phyloP scores from a whole-genome alignment of 2,113 vertebrate species.

The Neolamprologus devosi region DNA sequence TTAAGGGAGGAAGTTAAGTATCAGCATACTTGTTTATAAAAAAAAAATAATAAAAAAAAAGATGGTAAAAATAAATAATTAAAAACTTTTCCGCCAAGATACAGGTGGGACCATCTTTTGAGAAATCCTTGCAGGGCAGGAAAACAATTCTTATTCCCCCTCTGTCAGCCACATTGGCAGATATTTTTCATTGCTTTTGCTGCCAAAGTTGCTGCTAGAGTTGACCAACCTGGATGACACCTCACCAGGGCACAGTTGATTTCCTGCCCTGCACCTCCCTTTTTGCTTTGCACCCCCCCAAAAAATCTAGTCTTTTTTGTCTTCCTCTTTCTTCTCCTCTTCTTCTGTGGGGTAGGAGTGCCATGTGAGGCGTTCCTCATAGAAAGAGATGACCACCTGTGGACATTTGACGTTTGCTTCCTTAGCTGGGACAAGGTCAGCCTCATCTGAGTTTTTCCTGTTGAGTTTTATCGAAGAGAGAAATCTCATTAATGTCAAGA shows the following conservation, averaged over 20 bases:
- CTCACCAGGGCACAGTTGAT: background rate
- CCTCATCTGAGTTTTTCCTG: conserved; percentile 96
- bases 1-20: background rate
- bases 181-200: background rate
- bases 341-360: conserved; percentile 96
- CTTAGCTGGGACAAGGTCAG: conserved; percentile 94
- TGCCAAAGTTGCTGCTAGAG: conserved; percentile 14
- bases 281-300: background rate
- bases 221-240: background rate
- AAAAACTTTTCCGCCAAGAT: background rate
- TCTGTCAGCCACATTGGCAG: conserved; percentile 23
- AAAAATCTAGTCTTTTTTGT: conserved; percentile 80
- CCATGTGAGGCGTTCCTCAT: conserved; percentile 95
- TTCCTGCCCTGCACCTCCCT: conserved; percentile 11
- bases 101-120: conserved; percentile 35
- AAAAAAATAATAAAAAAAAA: background rate
- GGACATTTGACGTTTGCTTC: conserved; percentile 97
- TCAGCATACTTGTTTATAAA: background rate
- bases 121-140: conserved; percentile 20
- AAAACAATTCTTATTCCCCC: background rate
- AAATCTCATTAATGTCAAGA: background rate
- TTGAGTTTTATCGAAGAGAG: background rate
- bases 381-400: conserved; percentile 98
- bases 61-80: background rate
- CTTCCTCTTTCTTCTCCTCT: conserved; percentile 91